Conservation (phyloP, 2,797 vertebrate genomes). For the Lutjanus argentimaculatus region DNA sequence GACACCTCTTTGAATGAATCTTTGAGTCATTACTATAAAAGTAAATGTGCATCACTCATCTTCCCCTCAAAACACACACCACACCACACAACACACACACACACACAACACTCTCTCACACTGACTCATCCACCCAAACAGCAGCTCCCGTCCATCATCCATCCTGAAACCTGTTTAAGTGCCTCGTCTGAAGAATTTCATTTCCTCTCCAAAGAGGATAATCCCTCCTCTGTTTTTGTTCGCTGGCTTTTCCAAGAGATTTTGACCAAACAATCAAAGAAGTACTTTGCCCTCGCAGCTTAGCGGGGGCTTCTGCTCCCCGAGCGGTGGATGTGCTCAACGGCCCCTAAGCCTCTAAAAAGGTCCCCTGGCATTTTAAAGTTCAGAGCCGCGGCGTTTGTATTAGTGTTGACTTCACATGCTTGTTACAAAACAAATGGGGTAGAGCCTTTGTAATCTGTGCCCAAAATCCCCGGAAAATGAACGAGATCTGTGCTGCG, state of each 20-base stretch:
- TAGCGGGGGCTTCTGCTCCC: slow-evolving; percentile 56
- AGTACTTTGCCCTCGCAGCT: slow-evolving; percentile 65
- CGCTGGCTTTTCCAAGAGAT: slow-evolving; percentile 60
- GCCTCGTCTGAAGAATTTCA: slow-evolving; percentile 71
- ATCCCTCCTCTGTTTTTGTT: slow-evolving; percentile 65
- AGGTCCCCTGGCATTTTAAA: slow-evolving; percentile 60
- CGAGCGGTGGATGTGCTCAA: slow-evolving; percentile 44
- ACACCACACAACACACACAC: slow-evolving; percentile 11
- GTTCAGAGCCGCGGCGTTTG: slow-evolving; percentile 5
- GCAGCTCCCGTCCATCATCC: not conserved
- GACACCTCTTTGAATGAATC: not conserved
- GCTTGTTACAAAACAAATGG: slow-evolving; percentile 70
- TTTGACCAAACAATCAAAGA: slow-evolving; percentile 73
- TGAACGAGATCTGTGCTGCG: slow-evolving; percentile 45
- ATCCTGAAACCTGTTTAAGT: slow-evolving; percentile 59
- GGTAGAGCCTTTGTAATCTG: slow-evolving; percentile 64
- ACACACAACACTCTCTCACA: not conserved
- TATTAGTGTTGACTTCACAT: slow-evolving; percentile 60
- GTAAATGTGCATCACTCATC: not conserved
- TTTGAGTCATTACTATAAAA: not conserved
- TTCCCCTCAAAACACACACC: not conserved
- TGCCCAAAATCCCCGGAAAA: slow-evolving; percentile 51
- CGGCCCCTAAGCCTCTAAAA: slow-evolving; percentile 62
- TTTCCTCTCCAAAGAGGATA: slow-evolving; percentile 65
- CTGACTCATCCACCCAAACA: no score